Evolutionary conservation across 1,140 invertebrate genomes (phyloP).

Genomic region (Pachypsylla venusta): DNA sequence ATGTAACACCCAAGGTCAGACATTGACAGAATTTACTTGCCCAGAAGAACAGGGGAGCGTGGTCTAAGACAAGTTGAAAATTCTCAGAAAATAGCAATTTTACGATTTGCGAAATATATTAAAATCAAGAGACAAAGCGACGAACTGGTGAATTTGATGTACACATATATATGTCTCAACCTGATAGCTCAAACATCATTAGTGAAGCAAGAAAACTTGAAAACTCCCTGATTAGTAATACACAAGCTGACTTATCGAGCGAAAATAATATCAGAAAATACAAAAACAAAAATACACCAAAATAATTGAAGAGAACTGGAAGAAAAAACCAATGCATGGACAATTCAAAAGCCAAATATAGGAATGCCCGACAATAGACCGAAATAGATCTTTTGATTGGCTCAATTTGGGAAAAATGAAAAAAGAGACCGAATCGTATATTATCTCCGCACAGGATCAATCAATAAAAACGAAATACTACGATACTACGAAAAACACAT

Average conservation of each 20-base stretch:
- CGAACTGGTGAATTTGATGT: not conserved
- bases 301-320: not conserved
- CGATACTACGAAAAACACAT: not conserved
- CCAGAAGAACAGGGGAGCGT: not conserved
- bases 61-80: not conserved
- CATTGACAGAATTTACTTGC: not conserved
- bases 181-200: not conserved
- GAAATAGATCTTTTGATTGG: not conserved
- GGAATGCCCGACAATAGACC: not conserved
- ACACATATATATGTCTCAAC: not conserved
- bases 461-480: not conserved
- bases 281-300: not conserved
- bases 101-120: not conserved
- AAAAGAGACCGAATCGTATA: not conserved
- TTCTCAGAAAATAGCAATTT: not conserved
- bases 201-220: not conserved
- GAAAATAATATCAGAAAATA: not conserved
- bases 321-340: not conserved
- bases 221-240: too few species aligned
- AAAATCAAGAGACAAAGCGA: not conserved
- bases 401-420: not conserved
- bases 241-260: too few species aligned
- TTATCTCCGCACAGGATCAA: slow-evolving; percentile 1
- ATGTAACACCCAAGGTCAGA: not conserved
- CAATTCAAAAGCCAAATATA: not conserved